Conservation (phyloP, 2,888 invertebrate genomes). For the Drosophila villosipedis region DNA sequence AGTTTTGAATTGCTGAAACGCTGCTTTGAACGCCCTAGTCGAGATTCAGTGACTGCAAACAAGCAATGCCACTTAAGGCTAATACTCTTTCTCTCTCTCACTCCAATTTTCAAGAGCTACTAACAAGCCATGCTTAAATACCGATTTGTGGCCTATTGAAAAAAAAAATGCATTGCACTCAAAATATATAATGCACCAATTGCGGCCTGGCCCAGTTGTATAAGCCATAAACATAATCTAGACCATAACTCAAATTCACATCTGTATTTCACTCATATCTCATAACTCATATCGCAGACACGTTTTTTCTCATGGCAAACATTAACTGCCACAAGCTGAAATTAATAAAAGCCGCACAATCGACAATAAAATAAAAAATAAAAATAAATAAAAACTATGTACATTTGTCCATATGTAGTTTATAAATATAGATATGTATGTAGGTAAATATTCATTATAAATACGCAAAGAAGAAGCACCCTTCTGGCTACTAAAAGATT, state of each 20-base stretch:
- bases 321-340: constrained; percentile 19
- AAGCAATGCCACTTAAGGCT: background rate
- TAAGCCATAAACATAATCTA: constrained; percentile 44
- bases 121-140: background rate
- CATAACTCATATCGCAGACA: constrained; percentile 7
- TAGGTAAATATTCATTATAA: constrained; percentile 5
- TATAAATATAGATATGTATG: constrained; percentile 14
- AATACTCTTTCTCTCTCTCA: fast-evolving
- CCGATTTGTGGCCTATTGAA: constrained; percentile 6
- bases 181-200: constrained; percentile 20
- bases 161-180: constrained; percentile 4
- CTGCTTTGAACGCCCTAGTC: background rate
- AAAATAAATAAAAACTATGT: constrained; percentile 9
- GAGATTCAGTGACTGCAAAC: background rate
- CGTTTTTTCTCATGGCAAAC: constrained; percentile 15
- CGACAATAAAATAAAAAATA: background rate
- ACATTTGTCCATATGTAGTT: constrained; percentile 9
- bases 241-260: constrained; percentile 40
- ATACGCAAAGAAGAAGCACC: background rate
- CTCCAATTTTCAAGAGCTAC: background rate
- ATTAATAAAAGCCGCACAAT: constrained; percentile 20
- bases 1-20: constrained; percentile 11
- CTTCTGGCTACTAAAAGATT: constrained; percentile 22
- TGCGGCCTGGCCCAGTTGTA: constrained; percentile 45
- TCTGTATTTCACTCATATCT: background rate